Evolutionary conservation across 2,888 invertebrate genomes (phyloP), one percentile per base, ranked within the genome.

Genomic region (Labia minor): DNA sequence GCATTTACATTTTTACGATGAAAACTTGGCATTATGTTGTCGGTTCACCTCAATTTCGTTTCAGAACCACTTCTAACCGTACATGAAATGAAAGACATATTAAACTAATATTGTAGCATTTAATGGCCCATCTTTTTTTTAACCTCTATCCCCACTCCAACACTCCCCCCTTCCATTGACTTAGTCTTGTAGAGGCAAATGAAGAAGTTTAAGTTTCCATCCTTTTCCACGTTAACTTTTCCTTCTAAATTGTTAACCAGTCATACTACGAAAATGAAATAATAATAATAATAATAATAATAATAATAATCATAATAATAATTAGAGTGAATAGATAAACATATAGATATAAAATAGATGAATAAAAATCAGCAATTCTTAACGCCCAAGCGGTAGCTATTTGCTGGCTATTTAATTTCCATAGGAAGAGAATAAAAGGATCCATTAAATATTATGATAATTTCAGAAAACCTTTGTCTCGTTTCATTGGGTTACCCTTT

Each of bases 1-100:
- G 49, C 49, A 49, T 49, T 49, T 49, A 49, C 49, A 49, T 49
- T 49, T 49, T 49, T 49, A 49, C 49, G 49, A 49, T 16, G 49
- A 49, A 49, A 49, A 49, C 49, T 49, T 49, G 49, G 49, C 49
- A 49, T 49, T 49, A 49, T 49, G 49, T 49, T 49, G 49, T 49
- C 49, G 49, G 49, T 49, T 49, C 49, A 49, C 49, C 49, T 49
- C 49, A 49, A 49, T 49, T 49, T 49, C 49, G 49, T 49, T 49
- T 49, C 16, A 14, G 49, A 49, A 49, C 49, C 49, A 16, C 49
- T 49, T 49, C 49, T 49, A 49, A 14, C 49, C 49, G 16, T n/a
- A 49, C 49, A 49, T 49, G 49, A 49, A 49, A 49, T 49, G 49
- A 49, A 49, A 49, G 49, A n/a, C 49, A 49, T 49, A 49, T 49